Conservation (phyloP, 2,113 vertebrate species). For the Hypanus sabinus region DNA sequence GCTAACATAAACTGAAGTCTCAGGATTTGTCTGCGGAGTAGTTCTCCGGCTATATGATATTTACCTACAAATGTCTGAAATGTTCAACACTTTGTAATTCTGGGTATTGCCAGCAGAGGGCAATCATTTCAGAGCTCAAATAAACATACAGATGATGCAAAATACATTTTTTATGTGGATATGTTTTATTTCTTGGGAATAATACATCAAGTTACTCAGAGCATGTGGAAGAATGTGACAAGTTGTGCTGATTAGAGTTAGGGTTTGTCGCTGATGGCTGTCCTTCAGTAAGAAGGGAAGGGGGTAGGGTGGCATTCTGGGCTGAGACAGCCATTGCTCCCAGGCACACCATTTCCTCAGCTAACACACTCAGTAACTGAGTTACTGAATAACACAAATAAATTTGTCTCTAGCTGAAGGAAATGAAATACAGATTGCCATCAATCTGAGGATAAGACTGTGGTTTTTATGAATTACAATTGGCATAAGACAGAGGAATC, state of each 20-base stretch:
- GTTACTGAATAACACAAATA: background rate
- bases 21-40: background rate
- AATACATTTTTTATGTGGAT: background rate
- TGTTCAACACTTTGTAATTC: background rate
- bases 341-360: background rate
- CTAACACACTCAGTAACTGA: background rate
- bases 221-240: no score
- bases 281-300: background rate
- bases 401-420: no score
- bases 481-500: background rate
- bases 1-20: background rate
- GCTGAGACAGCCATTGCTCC: background rate
- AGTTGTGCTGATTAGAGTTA: background rate
- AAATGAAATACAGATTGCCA: background rate
- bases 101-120: slow-evolving; percentile 20
- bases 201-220: background rate
- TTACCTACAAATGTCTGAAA: slow-evolving; percentile 2
- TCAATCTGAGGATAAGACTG: background rate
- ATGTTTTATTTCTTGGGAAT: background rate
- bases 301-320: background rate
- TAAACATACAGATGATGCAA: background rate
- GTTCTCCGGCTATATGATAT: slow-evolving; percentile 32
- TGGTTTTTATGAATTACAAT: background rate
- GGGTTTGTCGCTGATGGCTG: background rate
- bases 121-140: background rate